Evolutionary conservation across 2,113 vertebrate genomes (phyloP).

Genomic region (Actenoides lindsayi): DNA sequence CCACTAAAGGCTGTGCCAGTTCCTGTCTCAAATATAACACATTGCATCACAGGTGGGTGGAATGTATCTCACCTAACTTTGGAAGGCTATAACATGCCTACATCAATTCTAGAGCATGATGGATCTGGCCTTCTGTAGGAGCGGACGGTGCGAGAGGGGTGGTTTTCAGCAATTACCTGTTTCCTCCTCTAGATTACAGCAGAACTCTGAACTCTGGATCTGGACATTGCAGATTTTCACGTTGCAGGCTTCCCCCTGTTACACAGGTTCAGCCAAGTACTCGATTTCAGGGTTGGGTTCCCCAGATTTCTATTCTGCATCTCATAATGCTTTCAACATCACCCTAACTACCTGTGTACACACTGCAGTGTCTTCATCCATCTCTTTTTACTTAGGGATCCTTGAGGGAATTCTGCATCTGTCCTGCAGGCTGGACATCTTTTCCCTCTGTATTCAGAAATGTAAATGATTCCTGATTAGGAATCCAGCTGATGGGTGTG

Average conservation of each 20-base stretch:
- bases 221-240: background rate
- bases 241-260: background rate
- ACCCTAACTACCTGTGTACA: background rate
- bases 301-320: background rate
- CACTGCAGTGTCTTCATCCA: background rate
- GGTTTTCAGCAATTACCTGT: background rate
- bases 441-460: background rate
- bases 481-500: background rate
- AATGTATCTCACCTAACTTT: slow-evolving; percentile 15
- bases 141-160: background rate
- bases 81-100: background rate
- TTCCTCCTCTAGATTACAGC: background rate
- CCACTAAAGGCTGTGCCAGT: background rate
- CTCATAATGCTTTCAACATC: background rate
- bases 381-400: background rate
- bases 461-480: background rate
- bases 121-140: background rate
- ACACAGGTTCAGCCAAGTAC: background rate
- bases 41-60: background rate
- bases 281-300: background rate
- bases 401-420: background rate
- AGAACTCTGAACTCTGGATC: background rate
- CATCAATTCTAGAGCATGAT: background rate
- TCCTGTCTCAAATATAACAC: background rate
- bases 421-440: background rate